Conservation (phyloP, 1,140 invertebrate species). For the Trissolcus basalis region DNA sequence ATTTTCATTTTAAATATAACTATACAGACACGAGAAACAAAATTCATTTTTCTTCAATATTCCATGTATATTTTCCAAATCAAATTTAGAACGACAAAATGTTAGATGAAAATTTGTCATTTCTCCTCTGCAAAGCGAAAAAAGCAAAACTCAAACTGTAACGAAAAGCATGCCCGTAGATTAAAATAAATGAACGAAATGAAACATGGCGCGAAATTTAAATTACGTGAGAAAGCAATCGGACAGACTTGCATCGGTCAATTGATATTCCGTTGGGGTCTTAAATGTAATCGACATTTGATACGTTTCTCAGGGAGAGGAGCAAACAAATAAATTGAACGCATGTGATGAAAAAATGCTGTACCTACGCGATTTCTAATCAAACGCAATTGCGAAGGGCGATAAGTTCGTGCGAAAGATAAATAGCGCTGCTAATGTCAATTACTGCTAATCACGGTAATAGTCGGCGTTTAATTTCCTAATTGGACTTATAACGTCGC, state of each 20-base stretch:
- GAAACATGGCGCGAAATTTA: too few species aligned
- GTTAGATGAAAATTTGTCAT: too few species aligned
- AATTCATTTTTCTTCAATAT: too few species aligned
- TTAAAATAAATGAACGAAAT: too few species aligned
- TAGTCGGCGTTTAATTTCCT: slow-evolving; percentile 66
- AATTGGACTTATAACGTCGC: slow-evolving; percentile 61
- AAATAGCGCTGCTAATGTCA: slow-evolving; percentile 64
- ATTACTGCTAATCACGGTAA: slow-evolving; percentile 69
- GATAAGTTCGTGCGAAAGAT: slow-evolving; percentile 55
- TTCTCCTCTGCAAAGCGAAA: too few species aligned
- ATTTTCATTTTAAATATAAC: too few species aligned
- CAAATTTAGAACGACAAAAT: too few species aligned
- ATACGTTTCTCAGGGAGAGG: slow-evolving; percentile 17
- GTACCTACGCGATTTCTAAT: slow-evolving; percentile 48
- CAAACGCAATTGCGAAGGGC: slow-evolving; percentile 57
- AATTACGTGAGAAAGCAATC: neutral
- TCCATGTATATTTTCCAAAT: too few species aligned
- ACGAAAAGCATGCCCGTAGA: too few species aligned
- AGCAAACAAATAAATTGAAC: slow-evolving; percentile 22
- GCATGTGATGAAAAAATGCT: slow-evolving; percentile 23
- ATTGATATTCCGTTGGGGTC: neutral
- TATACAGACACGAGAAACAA: too few species aligned
- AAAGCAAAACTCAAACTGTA: too few species aligned
- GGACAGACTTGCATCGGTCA: neutral
- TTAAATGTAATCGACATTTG: slow-evolving; percentile 22